Conservation (phyloP, 2,113 vertebrate genomes). For the Burhinus oedicnemus region DNA sequence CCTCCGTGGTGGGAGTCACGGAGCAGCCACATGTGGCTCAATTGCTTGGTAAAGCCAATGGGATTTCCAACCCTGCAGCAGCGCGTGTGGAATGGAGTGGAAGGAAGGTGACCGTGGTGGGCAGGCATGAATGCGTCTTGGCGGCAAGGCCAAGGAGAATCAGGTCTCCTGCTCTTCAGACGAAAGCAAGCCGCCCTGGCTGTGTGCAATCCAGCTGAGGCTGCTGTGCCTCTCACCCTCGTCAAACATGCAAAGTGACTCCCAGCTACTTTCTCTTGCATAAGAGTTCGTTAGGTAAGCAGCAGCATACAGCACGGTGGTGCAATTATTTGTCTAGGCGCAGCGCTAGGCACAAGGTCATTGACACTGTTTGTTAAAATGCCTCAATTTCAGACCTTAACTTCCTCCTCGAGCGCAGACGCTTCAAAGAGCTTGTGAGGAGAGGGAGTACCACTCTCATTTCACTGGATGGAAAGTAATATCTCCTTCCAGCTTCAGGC, state of each 20-base stretch:
- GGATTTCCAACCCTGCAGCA: neutral
- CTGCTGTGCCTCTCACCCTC: neutral
- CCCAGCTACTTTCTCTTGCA: neutral
- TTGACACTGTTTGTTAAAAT: neutral
- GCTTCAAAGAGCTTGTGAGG: neutral
- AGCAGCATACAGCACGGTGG: accelerated
- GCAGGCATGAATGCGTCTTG: neutral
- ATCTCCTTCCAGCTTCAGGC: neutral
- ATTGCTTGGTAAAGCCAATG: neutral
- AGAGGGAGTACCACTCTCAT: neutral
- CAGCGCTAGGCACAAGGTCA: neutral
- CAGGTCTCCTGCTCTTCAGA: neutral
- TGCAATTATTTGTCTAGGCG: neutral
- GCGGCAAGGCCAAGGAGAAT: neutral
- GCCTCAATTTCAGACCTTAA: neutral
- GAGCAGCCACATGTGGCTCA: neutral
- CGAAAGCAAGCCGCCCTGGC: neutral
- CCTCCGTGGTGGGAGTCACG: neutral
- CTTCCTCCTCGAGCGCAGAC: neutral
- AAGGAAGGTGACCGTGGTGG: neutral
- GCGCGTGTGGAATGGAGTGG: accelerated
- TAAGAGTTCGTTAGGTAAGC: neutral
- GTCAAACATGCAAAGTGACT: neutral
- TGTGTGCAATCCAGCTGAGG: neutral
- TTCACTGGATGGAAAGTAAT: neutral